Evolutionary conservation across 2,113 vertebrate species (phyloP), one percentile per base, ranked within the genome.

Genomic region (Grus americana): DNA sequence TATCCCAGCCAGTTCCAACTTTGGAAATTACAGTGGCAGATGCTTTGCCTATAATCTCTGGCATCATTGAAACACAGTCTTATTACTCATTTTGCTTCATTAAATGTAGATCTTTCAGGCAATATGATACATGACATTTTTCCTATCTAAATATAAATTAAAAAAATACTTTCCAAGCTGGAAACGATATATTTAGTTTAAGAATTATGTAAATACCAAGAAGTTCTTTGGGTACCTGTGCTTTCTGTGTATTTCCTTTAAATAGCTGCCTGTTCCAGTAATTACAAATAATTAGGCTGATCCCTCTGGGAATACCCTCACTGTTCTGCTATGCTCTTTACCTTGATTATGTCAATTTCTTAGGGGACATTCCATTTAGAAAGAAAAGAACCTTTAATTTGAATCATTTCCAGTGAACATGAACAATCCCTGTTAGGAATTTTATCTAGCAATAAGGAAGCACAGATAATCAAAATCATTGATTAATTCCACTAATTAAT

Each of bases 11-110:
- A 92, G 15, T 65, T 97, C 52, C 71, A 92, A 3, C 36, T 93
- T 82, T 23, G 23, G 66, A 92, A 93, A 96, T 92, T 83, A 87
- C 40, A 91, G 66, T 88, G 66, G 66, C 85, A 98, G 90, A 94
- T 97, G 86, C 40, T 96, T 95, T 80, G 46, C 32, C 42, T 58
- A 67, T 83, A 78, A 96, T 89, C 79, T 94, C 75, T 92, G 90
- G 58, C 84, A 93, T 55, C 72, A 61, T 2, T 66, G 47, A 59
- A 68, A 70, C 18, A 74, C 8, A 79, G 18, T 81, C 32, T 76
- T 88, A 27, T 46, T 91, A 75, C 5, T 67, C 5, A 73, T 76
- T 89, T 96, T 93, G 18, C 18, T 86, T 85, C 34, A 70, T 73
- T 81, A 85, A 91, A 52, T 29, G 21, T 47, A 59, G 29, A 22